Base-by-base conservation (phyloP, 2,888 invertebrate species). In the Thecocarcelia acutangulata region DNA sequence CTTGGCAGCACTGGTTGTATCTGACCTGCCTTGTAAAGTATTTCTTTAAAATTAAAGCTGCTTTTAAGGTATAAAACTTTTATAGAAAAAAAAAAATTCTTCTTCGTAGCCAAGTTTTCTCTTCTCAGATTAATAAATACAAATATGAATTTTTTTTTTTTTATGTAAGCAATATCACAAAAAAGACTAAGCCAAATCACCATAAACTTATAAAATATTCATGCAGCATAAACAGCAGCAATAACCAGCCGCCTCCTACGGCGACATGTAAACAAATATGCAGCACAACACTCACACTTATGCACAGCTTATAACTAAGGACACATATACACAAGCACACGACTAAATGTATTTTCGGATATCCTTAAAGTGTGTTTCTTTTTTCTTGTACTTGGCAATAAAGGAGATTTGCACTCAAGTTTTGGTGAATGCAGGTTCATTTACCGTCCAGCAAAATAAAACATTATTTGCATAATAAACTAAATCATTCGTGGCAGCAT, bases 351-450 rank as follows among this genome's bases (percentile, higher is more conserved):
- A 66, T 70, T 24, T 58, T 82, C 78, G 82, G 78, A 75, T 82
- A 78, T 82, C 78, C 78, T 75, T 61, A 56, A 75, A 74, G 74
- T 61, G 17, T 54, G 58, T 52, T 21, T 15, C 17, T 42, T 24
- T 19, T 59, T 48, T 48, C 21, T 72, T 64, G 21, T 19, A 17
- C 11, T 19, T 68, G 5, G 19, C 5, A 54, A 46, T 46, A 52
- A 17, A 28, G 21, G 52, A 59, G 52, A 59, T 58, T 64, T 63
- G 68, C 68, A 61, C 24, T 17, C 54, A 50, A 80, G 63, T 74
- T 75, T 58, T 64, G 56, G 63, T 82, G 78, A 82, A 82, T 82
- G 78, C 82, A 70, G 77, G 74, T 78, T 82, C 82, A 82, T 82
- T 82, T 82, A 70, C 78, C 69, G 9, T 56, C n/a, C 33, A 33